Evolutionary conservation across 2,797 vertebrate species (phyloP).

Genomic region (Salarias fasciatus): DNA sequence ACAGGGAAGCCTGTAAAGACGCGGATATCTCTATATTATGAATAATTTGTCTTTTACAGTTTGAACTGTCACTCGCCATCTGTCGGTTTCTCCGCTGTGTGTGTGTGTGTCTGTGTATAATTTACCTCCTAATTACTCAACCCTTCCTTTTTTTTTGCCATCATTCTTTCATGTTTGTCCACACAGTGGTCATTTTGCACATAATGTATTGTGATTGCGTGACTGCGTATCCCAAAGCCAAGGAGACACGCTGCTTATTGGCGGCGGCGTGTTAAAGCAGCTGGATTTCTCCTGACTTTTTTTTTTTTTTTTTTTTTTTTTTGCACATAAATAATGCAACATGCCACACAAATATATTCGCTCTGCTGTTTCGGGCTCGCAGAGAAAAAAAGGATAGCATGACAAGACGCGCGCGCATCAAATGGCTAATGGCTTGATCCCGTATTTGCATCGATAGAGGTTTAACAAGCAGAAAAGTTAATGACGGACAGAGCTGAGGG

Average conservation of each 20-base stretch:
- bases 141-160: slow-evolving; percentile 21
- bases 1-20: slow-evolving; percentile 1
- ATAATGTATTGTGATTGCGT: slow-evolving; percentile 11
- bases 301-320: too few species aligned
- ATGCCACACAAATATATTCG: slow-evolving; percentile 13
- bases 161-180: neutral
- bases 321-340: slow-evolving; percentile 49
- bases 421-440: neutral
- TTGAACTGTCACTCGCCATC: slow-evolving; percentile 30
- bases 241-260: slow-evolving; percentile 14
- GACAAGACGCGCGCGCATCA: slow-evolving; percentile 18
- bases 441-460: slow-evolving; percentile 1
- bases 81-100: slow-evolving; percentile 16
- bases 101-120: slow-evolving; percentile 1
- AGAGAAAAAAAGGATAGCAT: slow-evolving; percentile 5
- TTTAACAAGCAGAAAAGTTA: slow-evolving; percentile 9
- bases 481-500: slow-evolving; percentile 8
- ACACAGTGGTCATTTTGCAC: neutral
- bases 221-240: slow-evolving; percentile 23
- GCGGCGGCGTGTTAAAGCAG: slow-evolving; percentile 49
- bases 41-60: slow-evolving; percentile 18
- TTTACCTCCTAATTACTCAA: slow-evolving; percentile 13
- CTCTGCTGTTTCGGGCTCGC: neutral
- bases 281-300: slow-evolving; percentile 25
- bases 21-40: slow-evolving; percentile 19